Evolutionary conservation across 2,113 vertebrate genomes (phyloP), one percentile per base, ranked within the genome.

Genomic region (Amphilophus citrinellus): DNA sequence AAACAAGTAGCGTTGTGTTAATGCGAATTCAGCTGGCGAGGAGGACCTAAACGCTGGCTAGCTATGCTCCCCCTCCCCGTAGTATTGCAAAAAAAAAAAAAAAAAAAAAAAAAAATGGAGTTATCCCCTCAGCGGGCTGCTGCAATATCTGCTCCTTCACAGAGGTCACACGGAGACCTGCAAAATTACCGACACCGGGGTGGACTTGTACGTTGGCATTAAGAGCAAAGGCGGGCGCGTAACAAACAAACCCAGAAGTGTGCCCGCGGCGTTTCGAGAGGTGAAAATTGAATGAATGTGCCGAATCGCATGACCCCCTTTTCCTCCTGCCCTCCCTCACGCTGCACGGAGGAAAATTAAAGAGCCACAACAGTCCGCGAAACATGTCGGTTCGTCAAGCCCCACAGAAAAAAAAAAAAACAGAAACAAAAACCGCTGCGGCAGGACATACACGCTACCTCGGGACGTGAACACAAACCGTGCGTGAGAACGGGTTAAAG

Each of bases 121-220:
- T 91, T 84, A 88, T 84, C 77, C 83, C 78, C 87, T 80, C 82
- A 71, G 76, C 84, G 44, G 77, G 73, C 90, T 90, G 88, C 92
- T 82, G 92, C 91, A 90, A 89, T 89, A 91, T 89, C 61, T 90
- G 80, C 58, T 77, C 85, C 89, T 42, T 76, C 85, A 18, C 90
- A 94, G 91, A 94, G 95, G 95, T 95, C 95, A 96, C 89, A 71
- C 80, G 42, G 57, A 88, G 82, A 88, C 85, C 77, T 73, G 75
- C 76, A 61, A 81, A 81, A 83, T 24, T 14, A 59, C 22, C 8
- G n/a, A 56, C 32, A 89, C 57, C 47, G 76, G 6, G 32, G 1
- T 22, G 47, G 71, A 71, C 79, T 65, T 56, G n/a, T 11, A 27
- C 10, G 39, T 9, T 3, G 7, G 22, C 47, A 22, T 47, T 65